Evolutionary conservation across 2,888 invertebrate genomes (phyloP).

Genomic region (Caenorhabditis sinica): DNA sequence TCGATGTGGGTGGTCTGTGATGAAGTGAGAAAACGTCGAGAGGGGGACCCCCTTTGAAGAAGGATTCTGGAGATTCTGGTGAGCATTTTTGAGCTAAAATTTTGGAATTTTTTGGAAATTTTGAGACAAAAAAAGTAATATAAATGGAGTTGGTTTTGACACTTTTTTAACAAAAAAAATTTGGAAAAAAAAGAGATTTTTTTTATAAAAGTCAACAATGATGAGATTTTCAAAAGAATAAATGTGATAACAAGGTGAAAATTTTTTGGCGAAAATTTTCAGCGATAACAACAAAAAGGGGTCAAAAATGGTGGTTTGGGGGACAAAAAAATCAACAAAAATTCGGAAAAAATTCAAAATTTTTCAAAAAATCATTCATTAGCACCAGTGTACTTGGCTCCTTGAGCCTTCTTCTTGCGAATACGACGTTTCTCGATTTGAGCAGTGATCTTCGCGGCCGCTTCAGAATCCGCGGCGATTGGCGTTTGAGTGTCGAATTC

Average conservation of each 20-base stretch:
- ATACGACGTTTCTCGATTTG: conserved; percentile 69
- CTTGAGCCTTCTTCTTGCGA: conserved; percentile 59
- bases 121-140: neutral
- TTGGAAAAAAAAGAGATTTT: conserved; percentile 9
- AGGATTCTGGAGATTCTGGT: neutral
- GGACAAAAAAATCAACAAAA: conserved; percentile 41
- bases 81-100: conserved; percentile 31
- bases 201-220: neutral
- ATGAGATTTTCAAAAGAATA: conserved; percentile 18
- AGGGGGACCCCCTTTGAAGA: neutral
- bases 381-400: conserved; percentile 52
- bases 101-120: neutral
- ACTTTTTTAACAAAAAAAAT: conserved; percentile 31
- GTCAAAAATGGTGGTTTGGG: no score
- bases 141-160: conserved; percentile 46
- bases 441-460: conserved; percentile 60
- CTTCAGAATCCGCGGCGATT: conserved; percentile 26
- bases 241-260: no score
- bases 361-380: neutral
- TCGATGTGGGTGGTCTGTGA: conserved; percentile 36
- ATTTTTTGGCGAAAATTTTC: no score
- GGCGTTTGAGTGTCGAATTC: conserved; percentile 67
- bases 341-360: neutral
- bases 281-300: conserved; percentile 33
- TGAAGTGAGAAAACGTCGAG: conserved; percentile 22